These are phyloP conservation scores for Amphimedon queenslandica DNA, from an alignment of 37 sponge, comb jelly and placozoan genomes.

Conservation along the genomic window DNA sequence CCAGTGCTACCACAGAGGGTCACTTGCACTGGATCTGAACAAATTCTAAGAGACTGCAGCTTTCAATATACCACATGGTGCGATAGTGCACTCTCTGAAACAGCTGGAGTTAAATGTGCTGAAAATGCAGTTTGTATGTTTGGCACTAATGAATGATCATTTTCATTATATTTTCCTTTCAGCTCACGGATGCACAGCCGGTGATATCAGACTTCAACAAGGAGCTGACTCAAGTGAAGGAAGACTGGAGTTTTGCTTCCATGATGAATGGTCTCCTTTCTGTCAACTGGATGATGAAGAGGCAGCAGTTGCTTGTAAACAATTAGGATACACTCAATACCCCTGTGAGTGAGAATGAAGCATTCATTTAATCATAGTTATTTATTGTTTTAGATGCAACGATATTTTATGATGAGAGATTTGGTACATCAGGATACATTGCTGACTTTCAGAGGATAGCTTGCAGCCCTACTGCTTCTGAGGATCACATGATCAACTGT, in stretches of 20 bases:
- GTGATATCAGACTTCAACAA: neutral
- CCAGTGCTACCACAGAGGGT: neutral
- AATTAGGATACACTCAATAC: conserved; percentile 1
- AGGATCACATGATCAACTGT: neutral
- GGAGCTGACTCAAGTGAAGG: neutral
- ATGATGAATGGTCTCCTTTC: conserved; percentile 9
- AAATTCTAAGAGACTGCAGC: neutral
- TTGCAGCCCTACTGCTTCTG: neutral
- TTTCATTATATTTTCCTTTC: neutral
- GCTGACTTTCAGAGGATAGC: neutral
- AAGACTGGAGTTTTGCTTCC: neutral
- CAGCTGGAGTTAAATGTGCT: neutral
- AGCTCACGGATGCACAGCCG: neutral
- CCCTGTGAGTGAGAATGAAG: neutral
- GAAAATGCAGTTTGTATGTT: neutral
- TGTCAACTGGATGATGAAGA: neutral
- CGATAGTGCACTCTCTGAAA: neutral
- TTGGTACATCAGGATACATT: neutral
- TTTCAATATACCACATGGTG: neutral
- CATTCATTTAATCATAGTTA: neutral
- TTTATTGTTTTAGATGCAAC: neutral
- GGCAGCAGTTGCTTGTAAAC: conserved; percentile 8
- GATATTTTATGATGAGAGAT: neutral
- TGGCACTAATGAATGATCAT: neutral
- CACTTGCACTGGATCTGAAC: neutral